Conservation (phyloP, 2,888 invertebrate species). For the Agelastica alni region DNA sequence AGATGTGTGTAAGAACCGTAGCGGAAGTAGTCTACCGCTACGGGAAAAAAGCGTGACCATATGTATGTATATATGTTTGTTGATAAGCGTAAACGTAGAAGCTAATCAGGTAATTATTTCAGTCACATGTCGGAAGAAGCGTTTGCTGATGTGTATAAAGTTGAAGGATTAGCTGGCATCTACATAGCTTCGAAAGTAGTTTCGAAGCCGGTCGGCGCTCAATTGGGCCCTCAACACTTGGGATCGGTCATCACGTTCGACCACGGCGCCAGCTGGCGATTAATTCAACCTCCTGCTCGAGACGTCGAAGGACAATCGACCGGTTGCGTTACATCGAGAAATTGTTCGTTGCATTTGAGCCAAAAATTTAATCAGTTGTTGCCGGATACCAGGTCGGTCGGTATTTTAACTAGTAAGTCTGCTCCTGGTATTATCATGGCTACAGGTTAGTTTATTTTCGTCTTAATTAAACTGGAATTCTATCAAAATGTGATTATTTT, state of each 20-base stretch:
- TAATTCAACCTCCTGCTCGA: slow-evolving; percentile 70
- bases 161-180: slow-evolving; percentile 84
- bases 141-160: slow-evolving; percentile 86
- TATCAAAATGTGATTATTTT: neutral
- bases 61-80: too few relatives aligned
- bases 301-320: slow-evolving; percentile 72
- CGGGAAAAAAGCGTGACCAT: too few relatives aligned
- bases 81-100: too few relatives aligned
- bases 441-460: slow-evolving; percentile 77
- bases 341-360: slow-evolving; percentile 84
- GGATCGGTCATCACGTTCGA: slow-evolving; percentile 83
- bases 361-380: slow-evolving; percentile 85
- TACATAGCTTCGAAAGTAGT: slow-evolving; percentile 85
- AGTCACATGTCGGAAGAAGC: slow-evolving; percentile 79
- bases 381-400: slow-evolving; percentile 77
- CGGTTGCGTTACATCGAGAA: slow-evolving; percentile 66
- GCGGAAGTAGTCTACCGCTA: too few relatives aligned
- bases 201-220: slow-evolving; percentile 57
- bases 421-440: slow-evolving; percentile 89
- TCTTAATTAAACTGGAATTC: neutral
- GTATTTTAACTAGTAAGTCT: slow-evolving; percentile 83
- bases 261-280: slow-evolving; percentile 83
- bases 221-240: slow-evolving; percentile 74
- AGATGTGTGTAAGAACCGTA: too few relatives aligned
- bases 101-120: too few relatives aligned